A percentile compares a stretch with the other conserved stretches of the same genome.
Conservation (phyloP, 2,888 invertebrate genomes). For the Cepaea hortensis region DNA sequence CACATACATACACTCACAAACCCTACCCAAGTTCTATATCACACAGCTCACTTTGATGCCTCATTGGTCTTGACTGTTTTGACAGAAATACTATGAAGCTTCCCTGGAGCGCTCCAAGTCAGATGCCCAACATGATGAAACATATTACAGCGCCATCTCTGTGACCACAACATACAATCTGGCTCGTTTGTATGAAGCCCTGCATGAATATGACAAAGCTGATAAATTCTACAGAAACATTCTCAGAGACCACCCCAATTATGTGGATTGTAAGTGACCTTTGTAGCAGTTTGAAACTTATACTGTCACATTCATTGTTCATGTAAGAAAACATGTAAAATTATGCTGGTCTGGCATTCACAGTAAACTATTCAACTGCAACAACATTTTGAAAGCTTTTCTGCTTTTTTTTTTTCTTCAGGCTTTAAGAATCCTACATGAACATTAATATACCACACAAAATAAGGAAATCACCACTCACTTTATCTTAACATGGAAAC, state of each 20-base stretch:
- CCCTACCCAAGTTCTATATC: too few species aligned
- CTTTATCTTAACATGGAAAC: too few species aligned
- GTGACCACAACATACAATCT: conserved; percentile 98
- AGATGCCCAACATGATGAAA: conserved; percentile 88
- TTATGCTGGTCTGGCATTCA: too few species aligned
- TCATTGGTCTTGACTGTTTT: conserved; percentile 13
- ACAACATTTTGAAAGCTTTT: too few species aligned
- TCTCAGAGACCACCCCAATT: conserved; percentile 96
- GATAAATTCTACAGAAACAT: conserved; percentile 98
- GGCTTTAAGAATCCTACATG: too few species aligned
- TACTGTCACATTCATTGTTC: too few species aligned
- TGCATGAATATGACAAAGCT: conserved; percentile 93
- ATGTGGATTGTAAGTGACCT: conserved; percentile 87
- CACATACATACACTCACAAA: too few species aligned
- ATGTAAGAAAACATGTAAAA: too few species aligned
- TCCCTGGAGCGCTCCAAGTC: conserved; percentile 89
- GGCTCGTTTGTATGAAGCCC: conserved; percentile 93
- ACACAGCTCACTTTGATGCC: neutral
- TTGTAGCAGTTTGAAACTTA: neutral
- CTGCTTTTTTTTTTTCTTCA: too few species aligned
- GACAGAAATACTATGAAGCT: conserved; percentile 83
- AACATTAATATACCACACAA: too few species aligned
- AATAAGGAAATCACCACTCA: too few species aligned
- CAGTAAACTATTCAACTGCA: too few species aligned
- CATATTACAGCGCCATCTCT: conserved; percentile 95